Conservation (phyloP, 2,888 invertebrate genomes). For the Tipula lateralis region DNA sequence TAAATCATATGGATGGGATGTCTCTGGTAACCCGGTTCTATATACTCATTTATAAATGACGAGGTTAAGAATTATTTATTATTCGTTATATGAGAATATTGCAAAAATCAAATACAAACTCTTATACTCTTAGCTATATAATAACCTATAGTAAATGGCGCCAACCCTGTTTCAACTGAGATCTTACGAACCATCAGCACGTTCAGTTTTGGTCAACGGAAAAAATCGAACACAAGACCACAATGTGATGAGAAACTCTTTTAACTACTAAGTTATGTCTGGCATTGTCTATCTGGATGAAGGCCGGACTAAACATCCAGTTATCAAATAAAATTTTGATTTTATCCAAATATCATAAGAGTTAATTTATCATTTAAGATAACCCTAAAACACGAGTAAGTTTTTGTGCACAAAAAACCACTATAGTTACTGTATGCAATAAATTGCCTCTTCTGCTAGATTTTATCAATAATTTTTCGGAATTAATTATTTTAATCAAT, state of each 20-base stretch:
- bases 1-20: neutral
- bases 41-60: neutral
- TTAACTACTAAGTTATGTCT: no score
- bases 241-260: no score
- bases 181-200: no score
- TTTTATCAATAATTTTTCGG: neutral
- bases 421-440: neutral
- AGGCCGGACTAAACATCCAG: neutral
- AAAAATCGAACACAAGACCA: no score
- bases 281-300: no score
- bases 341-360: neutral
- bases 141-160: no score
- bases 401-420: neutral
- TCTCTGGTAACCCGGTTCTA: neutral
- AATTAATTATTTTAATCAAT: slow-evolving; percentile 24
- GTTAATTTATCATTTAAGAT: neutral
- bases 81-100: no score
- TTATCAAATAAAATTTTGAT: neutral
- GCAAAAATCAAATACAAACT: no score
- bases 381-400: neutral
- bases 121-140: no score
- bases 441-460: slow-evolving; percentile 11
- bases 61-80: neutral
- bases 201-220: no score
- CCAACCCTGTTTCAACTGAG: no score